Percentiles rank a stretch among this genome's conserved stretches.
Evolutionary conservation across 1,140 invertebrate species (phyloP).

Genomic region (Manduca sexta): DNA sequence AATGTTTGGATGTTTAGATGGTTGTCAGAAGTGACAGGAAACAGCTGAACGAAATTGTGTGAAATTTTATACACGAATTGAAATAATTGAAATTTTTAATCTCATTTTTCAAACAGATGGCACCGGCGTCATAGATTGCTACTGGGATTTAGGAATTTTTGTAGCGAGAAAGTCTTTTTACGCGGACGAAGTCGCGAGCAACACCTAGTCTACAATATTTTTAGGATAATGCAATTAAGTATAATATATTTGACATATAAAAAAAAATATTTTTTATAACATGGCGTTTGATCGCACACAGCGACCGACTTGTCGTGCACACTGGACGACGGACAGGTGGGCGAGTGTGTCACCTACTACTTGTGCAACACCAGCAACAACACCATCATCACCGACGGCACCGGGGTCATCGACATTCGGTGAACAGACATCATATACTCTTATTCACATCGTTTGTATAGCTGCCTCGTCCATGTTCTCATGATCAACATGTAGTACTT

Average conservation of each 20-base stretch:
- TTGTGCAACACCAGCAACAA: slow-evolving; percentile 73
- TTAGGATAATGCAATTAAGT: too few species aligned
- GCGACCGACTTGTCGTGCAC: slow-evolving; percentile 25
- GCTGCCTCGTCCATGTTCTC: background rate
- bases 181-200: too few species aligned
- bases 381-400: slow-evolving; percentile 80
- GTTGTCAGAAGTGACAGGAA: background rate
- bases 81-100: background rate
- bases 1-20: background rate
- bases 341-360: slow-evolving; percentile 75
- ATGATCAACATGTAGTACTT: background rate
- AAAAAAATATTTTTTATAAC: too few species aligned
- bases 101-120: too few species aligned
- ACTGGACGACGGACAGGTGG: slow-evolving; percentile 28
- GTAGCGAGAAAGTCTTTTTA: too few species aligned
- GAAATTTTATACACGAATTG: background rate
- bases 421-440: slow-evolving; percentile 9
- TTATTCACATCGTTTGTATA: background rate
- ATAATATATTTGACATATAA: too few species aligned
- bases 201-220: too few species aligned
- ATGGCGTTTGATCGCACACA: background rate
- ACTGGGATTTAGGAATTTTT: too few species aligned
- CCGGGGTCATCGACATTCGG: slow-evolving; percentile 83
- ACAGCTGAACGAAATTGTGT: background rate
- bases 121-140: too few species aligned